Evolutionary conservation across 2,888 invertebrate species (phyloP).

Genomic region (Electrophaes corylata): DNA sequence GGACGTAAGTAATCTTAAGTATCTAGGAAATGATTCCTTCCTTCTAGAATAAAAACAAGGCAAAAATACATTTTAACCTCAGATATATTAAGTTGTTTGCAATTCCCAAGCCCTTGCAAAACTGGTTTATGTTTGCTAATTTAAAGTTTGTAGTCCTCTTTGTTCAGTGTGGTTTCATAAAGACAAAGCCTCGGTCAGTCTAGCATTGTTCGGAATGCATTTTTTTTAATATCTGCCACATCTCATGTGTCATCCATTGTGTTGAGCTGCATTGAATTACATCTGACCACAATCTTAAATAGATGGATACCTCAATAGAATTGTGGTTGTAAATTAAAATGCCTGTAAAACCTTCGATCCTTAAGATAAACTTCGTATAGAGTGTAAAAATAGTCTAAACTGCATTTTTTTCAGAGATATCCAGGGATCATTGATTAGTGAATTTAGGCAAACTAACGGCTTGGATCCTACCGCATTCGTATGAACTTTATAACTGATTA

Average conservation of each 20-base stretch:
- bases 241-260: conserved; percentile 44
- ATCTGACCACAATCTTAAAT: conserved; percentile 35
- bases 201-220: conserved; percentile 40
- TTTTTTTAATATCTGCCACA: conserved; percentile 43
- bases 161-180: conserved; percentile 18
- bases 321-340: too few relatives aligned
- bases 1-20: too few relatives aligned
- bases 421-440: too few relatives aligned
- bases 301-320: too few relatives aligned
- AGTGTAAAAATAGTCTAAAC: too few relatives aligned
- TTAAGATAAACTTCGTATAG: too few relatives aligned
- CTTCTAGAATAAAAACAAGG: not conserved
- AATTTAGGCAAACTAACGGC: too few relatives aligned
- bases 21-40: not conserved
- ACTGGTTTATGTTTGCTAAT: conserved; percentile 22
- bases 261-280: conserved; percentile 45
- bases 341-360: too few relatives aligned
- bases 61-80: not conserved
- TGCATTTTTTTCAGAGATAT: too few relatives aligned
- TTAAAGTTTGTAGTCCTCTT: conserved; percentile 8
- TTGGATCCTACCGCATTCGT: too few relatives aligned
- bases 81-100: conserved; percentile 8
- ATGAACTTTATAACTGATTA: too few relatives aligned
- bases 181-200: conserved; percentile 16
- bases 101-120: conserved; percentile 20